phyloP scores from a whole-genome alignment of 1,140 invertebrate species.

The Cydia fagiglandana region DNA sequence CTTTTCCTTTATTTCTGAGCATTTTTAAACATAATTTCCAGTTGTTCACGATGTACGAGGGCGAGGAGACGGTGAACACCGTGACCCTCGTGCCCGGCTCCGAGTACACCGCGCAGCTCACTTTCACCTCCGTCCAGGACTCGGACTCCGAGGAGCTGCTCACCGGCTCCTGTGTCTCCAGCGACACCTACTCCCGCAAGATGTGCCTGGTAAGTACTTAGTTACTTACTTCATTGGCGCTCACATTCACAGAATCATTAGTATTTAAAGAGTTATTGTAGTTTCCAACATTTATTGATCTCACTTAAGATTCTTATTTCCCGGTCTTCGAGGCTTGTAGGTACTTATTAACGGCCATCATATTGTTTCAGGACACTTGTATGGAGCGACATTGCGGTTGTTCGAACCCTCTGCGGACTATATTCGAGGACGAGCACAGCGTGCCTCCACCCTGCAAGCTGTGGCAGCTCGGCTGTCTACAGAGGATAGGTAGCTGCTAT shows the following conservation, averaged over 20 bases:
- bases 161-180: conserved; percentile 45
- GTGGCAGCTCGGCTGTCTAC: conserved; percentile 49
- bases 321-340: too few relatives aligned
- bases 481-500: conserved; percentile 27
- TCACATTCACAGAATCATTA: too few relatives aligned
- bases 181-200: conserved; percentile 41
- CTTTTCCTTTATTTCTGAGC: too few relatives aligned
- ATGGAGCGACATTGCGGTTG: conserved; percentile 54
- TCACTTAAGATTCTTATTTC: too few relatives aligned
- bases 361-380: conserved; percentile 51
- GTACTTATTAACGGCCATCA: not conserved
- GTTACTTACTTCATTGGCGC: not conserved
- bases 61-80: conserved; percentile 51
- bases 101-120: conserved; percentile 51
- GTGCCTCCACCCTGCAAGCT: conserved; percentile 42
- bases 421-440: not conserved
- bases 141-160: conserved; percentile 47
- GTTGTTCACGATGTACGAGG: conserved; percentile 42
- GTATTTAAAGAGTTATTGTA: too few relatives aligned
- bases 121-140: conserved; percentile 48
- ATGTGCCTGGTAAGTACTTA: conserved; percentile 55
- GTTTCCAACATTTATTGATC: too few relatives aligned
- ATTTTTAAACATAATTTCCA: not conserved
- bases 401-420: conserved; percentile 46
- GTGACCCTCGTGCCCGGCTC: conserved; percentile 41